A percentile compares a stretch with the other conserved stretches of the same genome.
Evolutionary conservation across 2,797 vertebrate species (phyloP).

Genomic region (Lithobates pipiens): DNA sequence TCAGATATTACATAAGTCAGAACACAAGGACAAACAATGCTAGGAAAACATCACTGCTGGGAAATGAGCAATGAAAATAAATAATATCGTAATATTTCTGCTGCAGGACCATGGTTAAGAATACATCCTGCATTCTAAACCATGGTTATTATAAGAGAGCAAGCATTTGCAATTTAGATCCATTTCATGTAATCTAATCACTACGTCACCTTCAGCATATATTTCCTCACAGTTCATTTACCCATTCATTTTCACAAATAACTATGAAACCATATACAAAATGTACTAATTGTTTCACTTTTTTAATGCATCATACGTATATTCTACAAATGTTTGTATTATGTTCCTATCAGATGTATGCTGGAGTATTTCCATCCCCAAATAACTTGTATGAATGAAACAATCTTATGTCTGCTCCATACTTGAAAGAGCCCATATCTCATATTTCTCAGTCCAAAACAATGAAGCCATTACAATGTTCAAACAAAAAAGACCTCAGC

Average conservation of each 20-base stretch:
- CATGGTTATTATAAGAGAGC: not conserved
- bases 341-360: not conserved
- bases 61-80: no score
- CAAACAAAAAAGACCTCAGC: constrained; percentile 3
- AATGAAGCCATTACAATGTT: constrained; percentile 20
- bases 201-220: not conserved
- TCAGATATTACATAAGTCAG: no score
- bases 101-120: no score
- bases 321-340: not conserved
- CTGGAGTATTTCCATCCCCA: not conserved
- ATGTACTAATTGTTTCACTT: not conserved
- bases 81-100: no score
- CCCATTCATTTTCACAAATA: not conserved
- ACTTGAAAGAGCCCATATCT: constrained; percentile 34
- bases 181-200: not conserved
- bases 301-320: not conserved
- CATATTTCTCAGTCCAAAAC: constrained; percentile 32
- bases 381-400: not conserved
- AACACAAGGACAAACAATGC: no score
- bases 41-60: no score
- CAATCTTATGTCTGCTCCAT: not conserved
- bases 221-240: not conserved
- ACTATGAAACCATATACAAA: not conserved
- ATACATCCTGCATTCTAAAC: no score
- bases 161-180: not conserved